Conservation (phyloP, 2,888 invertebrate genomes). For the Diarsia mendica region DNA sequence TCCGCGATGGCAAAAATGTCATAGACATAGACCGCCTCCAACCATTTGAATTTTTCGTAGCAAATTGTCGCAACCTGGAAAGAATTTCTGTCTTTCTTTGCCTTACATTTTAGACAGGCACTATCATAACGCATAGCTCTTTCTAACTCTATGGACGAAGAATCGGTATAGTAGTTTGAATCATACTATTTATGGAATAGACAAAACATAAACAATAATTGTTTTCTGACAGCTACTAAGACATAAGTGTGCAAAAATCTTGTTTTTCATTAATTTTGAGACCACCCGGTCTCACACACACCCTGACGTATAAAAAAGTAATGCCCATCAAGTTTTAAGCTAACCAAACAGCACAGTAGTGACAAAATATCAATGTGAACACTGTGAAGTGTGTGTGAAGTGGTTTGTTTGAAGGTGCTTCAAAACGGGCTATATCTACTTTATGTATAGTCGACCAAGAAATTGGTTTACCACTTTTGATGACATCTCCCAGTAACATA, state of each 20-base stretch:
- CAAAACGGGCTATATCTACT: too few relatives aligned
- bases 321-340: too few relatives aligned
- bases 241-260: background rate
- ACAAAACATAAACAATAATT: background rate
- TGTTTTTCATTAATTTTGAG: background rate
- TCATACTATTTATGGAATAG: constrained; percentile 3
- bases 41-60: background rate
- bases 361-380: too few relatives aligned
- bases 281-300: too few relatives aligned
- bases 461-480: too few relatives aligned
- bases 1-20: background rate
- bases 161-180: constrained; percentile 8
- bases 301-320: too few relatives aligned
- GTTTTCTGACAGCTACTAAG: constrained; percentile 9
- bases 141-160: background rate
- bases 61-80: background rate
- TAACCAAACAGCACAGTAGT: too few relatives aligned
- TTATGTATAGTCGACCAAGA: too few relatives aligned
- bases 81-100: background rate
- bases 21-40: background rate
- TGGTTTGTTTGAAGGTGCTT: too few relatives aligned
- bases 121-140: background rate
- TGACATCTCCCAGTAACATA: too few relatives aligned
- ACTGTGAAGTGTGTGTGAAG: too few relatives aligned
- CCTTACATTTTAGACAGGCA: background rate